phyloP scores from a whole-genome alignment of 2,888 invertebrate genomes.

The Latrodectus elegans region DNA sequence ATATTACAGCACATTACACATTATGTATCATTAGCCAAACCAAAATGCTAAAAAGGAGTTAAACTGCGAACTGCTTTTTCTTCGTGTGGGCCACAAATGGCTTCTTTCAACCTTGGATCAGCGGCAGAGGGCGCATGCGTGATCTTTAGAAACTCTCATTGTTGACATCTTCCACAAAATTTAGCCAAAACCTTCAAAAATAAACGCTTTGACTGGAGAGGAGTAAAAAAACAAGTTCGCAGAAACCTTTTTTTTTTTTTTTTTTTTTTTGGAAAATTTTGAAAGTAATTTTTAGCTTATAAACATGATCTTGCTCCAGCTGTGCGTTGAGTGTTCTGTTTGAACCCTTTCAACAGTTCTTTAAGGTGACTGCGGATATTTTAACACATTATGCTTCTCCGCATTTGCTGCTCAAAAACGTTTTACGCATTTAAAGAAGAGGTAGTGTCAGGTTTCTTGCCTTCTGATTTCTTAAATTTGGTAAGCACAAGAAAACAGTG shows the following conservation, averaged over 20 bases:
- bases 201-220: conserved; percentile 25
- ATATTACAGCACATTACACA: background rate
- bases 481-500: background rate
- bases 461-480: background rate
- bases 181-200: conserved; percentile 45
- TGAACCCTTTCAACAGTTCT: background rate
- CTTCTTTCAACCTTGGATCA: background rate
- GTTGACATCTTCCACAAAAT: conserved; percentile 40
- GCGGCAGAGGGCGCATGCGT: background rate
- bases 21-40: background rate
- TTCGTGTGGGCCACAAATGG: background rate
- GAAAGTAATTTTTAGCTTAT: background rate
- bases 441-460: too few relatives aligned
- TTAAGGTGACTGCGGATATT: background rate
- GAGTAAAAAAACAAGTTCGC: background rate
- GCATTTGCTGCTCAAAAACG: background rate
- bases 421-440: background rate
- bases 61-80: background rate
- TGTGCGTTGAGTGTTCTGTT: background rate
- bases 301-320: background rate
- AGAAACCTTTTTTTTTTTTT: too few relatives aligned
- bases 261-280: background rate
- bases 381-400: background rate
- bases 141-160: conserved; percentile 7
- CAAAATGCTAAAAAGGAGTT: background rate